Base-by-base conservation (phyloP, 2,888 invertebrate genomes). In the Stenodera caucasica region DNA sequence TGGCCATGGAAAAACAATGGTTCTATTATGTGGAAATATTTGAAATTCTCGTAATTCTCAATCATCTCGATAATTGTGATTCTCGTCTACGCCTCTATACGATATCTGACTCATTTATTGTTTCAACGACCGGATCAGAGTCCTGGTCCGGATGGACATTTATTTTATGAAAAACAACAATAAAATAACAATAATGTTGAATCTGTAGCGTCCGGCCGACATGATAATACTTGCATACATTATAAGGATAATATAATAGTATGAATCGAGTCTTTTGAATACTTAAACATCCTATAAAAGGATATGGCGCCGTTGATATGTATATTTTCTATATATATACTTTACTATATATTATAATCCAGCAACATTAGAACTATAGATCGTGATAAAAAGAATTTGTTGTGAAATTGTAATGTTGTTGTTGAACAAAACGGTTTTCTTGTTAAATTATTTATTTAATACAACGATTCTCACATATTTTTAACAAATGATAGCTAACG, bases 141-240 rank as follows among this genome's bases (percentile, higher is more conserved):
- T 53, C 53, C 12, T 35, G 53, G 33, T 53, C 53, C 53, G 53
- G 53, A 53, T 35, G 45, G 45, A 23, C 45, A 23, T 26, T 26
- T 26, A 26, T 26, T 26, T 26, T 26, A 26, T 26, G 1, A 45
- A 11, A 45, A 23, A 45, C 6, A 45, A 45, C 23, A 26, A 26
- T 26, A 26, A 21, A 45, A 45, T 23, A 45, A 45, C 45, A 21
- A 45, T 45, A 45, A 53, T 35, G 35, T 53, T 53, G 53, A 53
- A 53, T 53, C 53, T 53, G 33, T 53, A 53, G 32, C 53, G 53
- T 53, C 53, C 53, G 53, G 53, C 35, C 53, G 32, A 53, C 53
- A 32, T 26, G 33, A 35, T 33, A 32, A 30, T 53, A 33, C 32
- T 30, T 53, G 53, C 53, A 53, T 53, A 53, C 53, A 23, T 33